Evolutionary conservation across 2,888 invertebrate species (phyloP), one percentile per base, ranked within the genome.

Genomic region (Scrobipalpa costella): DNA sequence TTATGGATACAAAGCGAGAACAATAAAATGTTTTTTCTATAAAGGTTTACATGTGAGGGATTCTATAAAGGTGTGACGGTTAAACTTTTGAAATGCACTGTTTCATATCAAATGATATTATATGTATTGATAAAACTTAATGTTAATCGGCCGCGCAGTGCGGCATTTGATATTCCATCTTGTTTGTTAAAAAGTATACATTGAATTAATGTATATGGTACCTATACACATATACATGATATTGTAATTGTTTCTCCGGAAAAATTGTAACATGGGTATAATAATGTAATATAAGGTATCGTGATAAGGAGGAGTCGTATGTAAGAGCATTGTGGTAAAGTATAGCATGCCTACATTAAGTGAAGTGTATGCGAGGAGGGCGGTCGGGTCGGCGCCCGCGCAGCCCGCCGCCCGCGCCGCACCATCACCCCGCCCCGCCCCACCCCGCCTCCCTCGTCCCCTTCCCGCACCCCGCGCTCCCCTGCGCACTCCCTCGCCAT

Each of bases 1-100:
- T 89, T 90, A 88, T 86, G 88, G 80, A 89, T 89, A 88, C 88
- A 86, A 88, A 88, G 84, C 88, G 88, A 90, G 90, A 90, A 89
- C 90, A 90, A 90, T 90, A 88, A 89, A 85, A 85, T 85, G 88
- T 89, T 90, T 90, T 85, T 90, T 89, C 84, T 89, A 90, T 84
- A 86, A 89, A 90, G 81, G 83, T 90, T 89, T 90, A 90, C 89
- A 89, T 81, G 83, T 82, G 86, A 85, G 82, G 85, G 84, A 81
- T 78, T 77, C 83, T 82, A 78, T 78, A 76, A 75, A 81, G 84
- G 82, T 81, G 83, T 82, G 84, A 80, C 80, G 82, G 80, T 79
- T 79, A 77, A 81, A 72, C 73, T 83, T 81, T 83, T 82, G 79
- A 81, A 83, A 81, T 83, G 84, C 85, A 85, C 86, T 84, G 82